Evolutionary conservation across 2,797 vertebrate species (phyloP).

Genomic region (Poecilia wingei): DNA sequence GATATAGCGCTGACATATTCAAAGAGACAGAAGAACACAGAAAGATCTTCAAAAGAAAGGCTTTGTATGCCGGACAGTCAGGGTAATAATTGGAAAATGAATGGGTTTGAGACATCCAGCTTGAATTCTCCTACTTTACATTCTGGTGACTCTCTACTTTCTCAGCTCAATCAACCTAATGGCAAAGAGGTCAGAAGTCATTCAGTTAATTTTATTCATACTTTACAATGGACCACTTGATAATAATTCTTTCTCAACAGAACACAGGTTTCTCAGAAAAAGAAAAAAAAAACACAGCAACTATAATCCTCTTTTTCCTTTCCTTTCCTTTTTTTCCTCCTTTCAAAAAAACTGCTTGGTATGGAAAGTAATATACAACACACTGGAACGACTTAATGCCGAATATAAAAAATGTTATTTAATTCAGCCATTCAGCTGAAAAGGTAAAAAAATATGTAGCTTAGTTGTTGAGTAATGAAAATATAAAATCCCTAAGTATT

Average conservation of each 20-base stretch:
- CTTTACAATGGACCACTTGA: conserved; percentile 19
- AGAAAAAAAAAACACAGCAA: background rate
- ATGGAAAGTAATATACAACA: background rate
- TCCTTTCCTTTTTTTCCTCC: no score
- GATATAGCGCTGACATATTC: conserved; percentile 21
- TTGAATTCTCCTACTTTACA: conserved; percentile 35
- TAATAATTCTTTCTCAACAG: background rate
- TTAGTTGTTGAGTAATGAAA: background rate
- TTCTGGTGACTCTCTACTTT: conserved; percentile 16
- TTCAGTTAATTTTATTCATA: conserved; percentile 22
- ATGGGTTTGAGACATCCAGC: conserved; percentile 15
- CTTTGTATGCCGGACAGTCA: conserved; percentile 25
- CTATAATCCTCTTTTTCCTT: no score
- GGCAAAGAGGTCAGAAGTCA: conserved; percentile 29
- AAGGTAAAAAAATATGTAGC: background rate
- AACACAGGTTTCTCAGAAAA: background rate
- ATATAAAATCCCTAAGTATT: background rate
- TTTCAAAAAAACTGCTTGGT: background rate
- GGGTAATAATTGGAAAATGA: conserved; percentile 43
- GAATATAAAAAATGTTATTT: background rate
- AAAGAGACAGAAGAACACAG: conserved; percentile 4
- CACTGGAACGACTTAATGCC: background rate
- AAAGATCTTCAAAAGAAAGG: conserved; percentile 1
- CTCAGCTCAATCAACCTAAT: conserved; percentile 43
- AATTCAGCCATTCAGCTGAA: background rate